A percentile compares a stretch with the other conserved stretches of the same genome.
Evolutionary conservation across 2,888 invertebrate genomes (phyloP).

Genomic region (Rhyacophila evoluta): DNA sequence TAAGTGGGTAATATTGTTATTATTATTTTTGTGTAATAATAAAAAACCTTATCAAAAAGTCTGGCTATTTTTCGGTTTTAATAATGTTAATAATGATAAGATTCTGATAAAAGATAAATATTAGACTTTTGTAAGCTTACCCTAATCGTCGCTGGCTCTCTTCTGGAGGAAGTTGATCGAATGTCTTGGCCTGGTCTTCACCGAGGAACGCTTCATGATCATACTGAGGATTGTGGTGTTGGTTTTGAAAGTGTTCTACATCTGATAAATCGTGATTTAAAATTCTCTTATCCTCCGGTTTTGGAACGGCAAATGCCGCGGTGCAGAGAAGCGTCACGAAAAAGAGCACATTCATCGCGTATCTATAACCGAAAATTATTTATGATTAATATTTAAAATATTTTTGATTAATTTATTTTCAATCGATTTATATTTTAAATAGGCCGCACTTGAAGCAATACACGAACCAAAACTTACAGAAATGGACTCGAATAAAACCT

Average conservation of each 20-base stretch:
- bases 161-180: constrained; percentile 94
- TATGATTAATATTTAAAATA: no score
- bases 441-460: background rate
- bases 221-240: constrained; percentile 88
- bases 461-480: background rate
- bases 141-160: constrained; percentile 92
- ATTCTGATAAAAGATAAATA: constrained; percentile 1
- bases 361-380: background rate
- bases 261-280: constrained; percentile 80
- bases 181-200: constrained; percentile 91
- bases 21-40: constrained; percentile 25
- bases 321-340: constrained; percentile 54
- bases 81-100: constrained; percentile 20
- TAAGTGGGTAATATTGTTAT: background rate
- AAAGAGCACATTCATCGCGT: constrained; percentile 43
- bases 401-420: no score
- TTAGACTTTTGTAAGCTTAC: constrained; percentile 61
- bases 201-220: constrained; percentile 99
- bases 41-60: background rate
- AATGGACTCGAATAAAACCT: background rate
- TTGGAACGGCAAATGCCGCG: constrained; percentile 73
- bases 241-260: constrained; percentile 82
- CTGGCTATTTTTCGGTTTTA: background rate
- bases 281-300: constrained; percentile 76
- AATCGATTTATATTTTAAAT: background rate